Conservation (phyloP, 2,888 invertebrate species). For the Ligdia adustata region DNA sequence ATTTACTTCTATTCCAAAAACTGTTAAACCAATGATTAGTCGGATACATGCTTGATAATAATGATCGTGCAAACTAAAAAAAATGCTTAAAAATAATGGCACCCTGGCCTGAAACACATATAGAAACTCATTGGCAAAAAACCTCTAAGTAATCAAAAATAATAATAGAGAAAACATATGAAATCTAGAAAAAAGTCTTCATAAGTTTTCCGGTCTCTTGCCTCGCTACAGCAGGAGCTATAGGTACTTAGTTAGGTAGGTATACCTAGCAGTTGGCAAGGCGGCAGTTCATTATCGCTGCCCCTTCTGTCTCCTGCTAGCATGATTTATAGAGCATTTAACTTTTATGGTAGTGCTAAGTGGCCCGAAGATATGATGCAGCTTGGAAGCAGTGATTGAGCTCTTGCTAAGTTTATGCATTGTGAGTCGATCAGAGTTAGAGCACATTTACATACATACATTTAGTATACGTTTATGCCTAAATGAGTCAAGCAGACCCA, state of each 20-base stretch:
- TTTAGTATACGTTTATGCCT: no score
- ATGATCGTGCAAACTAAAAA: no score
- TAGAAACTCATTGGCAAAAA: no score
- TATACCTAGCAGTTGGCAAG: slow-evolving; percentile 66
- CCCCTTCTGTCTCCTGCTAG: slow-evolving; percentile 55
- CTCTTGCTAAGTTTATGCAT: background rate
- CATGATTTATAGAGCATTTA: slow-evolving; percentile 78
- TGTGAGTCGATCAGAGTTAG: background rate
- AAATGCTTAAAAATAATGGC: no score
- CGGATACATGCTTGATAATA: no score
- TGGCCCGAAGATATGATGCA: slow-evolving; percentile 47
- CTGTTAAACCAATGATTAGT: no score
- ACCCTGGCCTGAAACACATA: no score
- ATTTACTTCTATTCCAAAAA: no score
- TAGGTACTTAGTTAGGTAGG: background rate
- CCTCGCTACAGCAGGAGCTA: background rate
- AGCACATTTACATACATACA: no score
- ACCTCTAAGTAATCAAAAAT: no score
- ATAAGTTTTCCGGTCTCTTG: background rate
- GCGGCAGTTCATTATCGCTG: slow-evolving; percentile 63
- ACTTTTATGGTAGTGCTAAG: slow-evolving; percentile 79
- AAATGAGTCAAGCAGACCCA: no score
- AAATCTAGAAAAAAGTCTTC: background rate
- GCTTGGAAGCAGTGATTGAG: slow-evolving; percentile 11
- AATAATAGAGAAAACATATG: no score